Base-by-base conservation (phyloP, 1,140 invertebrate genomes). In the Danaus melanippus region DNA sequence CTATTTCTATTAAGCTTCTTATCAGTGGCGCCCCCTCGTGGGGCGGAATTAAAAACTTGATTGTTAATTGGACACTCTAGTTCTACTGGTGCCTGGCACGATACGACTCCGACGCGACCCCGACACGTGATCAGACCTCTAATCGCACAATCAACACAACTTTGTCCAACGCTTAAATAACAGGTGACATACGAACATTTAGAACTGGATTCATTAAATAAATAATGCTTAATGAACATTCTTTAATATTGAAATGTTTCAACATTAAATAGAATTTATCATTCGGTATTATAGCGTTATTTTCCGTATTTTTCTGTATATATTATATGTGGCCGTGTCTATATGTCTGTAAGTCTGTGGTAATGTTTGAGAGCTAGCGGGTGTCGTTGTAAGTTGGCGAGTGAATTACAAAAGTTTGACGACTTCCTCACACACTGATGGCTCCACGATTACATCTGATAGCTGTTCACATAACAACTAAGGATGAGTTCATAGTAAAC, bases 321-420 rank as follows among this genome's bases (percentile, higher is more conserved):
- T 32, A 15, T 4, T 32, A 7, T 32, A 32, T 7, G 21, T 7
- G 21, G 5, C n/a, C 10, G n/a, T 12, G 32, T 74, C 68, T 69
- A 64, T 49, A 46, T 6, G 10, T 64, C 52, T 12, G 2, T 55
- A 60, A 1, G 6, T 64, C 71, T 74, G 46, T 60, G 42, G 21
- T 40, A 40, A 53, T 42, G 64, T 46, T 63, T 65, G 58, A 73
- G 70, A 74, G 69, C 69, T 62, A 66, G 60, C 54, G 54, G 69
- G 67, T 78, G 77, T 78, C 77, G 67, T 69, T 74, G 68, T 66
- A 71, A 74, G 60, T 77, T 77, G 53, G 55, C 58, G 60, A 76
- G 73, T 81, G 70, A 81, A 79, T 79, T 78, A 76, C 78, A 75
- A 72, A 79, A 81, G 64, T 81, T 81, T 70, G 71, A 75, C 69